phyloP scores from a whole-genome alignment of 2,888 invertebrate species.

The Exocentrus adspersus region DNA sequence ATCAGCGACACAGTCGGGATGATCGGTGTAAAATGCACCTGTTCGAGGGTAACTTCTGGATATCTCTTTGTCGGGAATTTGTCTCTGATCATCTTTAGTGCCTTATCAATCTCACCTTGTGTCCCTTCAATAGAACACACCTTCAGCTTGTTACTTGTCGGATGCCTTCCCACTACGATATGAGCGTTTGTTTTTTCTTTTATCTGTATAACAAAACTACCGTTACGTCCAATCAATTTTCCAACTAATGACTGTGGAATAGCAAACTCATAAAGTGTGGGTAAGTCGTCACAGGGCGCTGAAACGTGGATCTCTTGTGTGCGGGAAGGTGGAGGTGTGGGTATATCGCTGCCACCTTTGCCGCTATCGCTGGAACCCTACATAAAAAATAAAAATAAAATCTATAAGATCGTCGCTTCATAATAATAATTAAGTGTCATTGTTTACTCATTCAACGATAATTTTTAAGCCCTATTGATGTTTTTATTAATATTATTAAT shows the following conservation, averaged over 20 bases:
- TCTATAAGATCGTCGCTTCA: too few relatives aligned
- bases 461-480: too few relatives aligned
- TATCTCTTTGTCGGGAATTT: constrained; percentile 85
- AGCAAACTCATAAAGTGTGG: constrained; percentile 76
- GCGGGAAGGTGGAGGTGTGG: constrained; percentile 74
- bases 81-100: constrained; percentile 84
- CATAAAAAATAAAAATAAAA: constrained; percentile 53
- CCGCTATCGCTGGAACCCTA: constrained; percentile 85
- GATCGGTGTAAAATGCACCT: constrained; percentile 63
- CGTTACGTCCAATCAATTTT: constrained; percentile 85
- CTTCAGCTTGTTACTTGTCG: constrained; percentile 76
- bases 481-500: too few relatives aligned
- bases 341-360: constrained; percentile 79
- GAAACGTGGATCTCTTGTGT: constrained; percentile 61
- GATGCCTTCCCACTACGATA: constrained; percentile 82
- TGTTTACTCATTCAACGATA: too few relatives aligned
- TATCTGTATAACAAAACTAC: constrained; percentile 82
- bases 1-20: constrained; percentile 55
- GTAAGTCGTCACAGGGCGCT: constrained; percentile 57
- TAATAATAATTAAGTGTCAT: too few relatives aligned
- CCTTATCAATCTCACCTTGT: constrained; percentile 80
- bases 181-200: constrained; percentile 82
- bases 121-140: constrained; percentile 73
- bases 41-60: constrained; percentile 80
- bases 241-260: constrained; percentile 83